These are phyloP conservation scores for Calonectris borealis DNA, from an alignment of 2,113 vertebrate genomes.

Conservation along the genomic window DNA sequence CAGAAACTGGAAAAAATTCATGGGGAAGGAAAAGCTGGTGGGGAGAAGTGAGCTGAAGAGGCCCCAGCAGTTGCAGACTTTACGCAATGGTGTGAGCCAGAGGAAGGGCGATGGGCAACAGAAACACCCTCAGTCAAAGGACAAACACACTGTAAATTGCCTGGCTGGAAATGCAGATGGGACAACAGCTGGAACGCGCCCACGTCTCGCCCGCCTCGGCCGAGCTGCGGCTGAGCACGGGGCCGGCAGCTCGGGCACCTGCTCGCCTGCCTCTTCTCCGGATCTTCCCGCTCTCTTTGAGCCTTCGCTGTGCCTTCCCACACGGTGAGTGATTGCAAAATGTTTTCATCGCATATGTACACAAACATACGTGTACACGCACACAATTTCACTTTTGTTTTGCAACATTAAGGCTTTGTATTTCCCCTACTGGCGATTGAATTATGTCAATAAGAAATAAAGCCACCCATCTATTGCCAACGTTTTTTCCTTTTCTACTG, in stretches of 20 bases:
- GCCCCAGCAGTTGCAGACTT: background rate
- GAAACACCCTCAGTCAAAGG: background rate
- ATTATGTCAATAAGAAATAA: background rate
- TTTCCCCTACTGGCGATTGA: background rate
- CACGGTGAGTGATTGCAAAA: fast-evolving
- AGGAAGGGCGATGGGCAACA: fast-evolving
- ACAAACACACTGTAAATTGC: fast-evolving
- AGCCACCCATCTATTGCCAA: background rate
- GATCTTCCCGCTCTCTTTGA: background rate
- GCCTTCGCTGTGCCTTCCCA: background rate
- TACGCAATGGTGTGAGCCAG: background rate
- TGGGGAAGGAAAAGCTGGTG: background rate
- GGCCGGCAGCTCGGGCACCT: background rate
- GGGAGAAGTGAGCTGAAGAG: background rate
- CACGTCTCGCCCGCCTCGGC: background rate
- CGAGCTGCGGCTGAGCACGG: background rate
- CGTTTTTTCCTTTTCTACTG: fast-evolving
- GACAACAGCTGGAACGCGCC: fast-evolving
- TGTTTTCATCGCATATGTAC: fast-evolving
- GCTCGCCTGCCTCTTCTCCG: background rate
- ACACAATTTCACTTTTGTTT: background rate
- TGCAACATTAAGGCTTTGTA: background rate
- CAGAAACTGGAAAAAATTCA: background rate
- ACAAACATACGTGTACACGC: fast-evolving
- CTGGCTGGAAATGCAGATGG: background rate